These are phyloP conservation scores for Brachyhypopomus gauderio DNA, from an alignment of 2,113 vertebrate species.

Conservation along the genomic window DNA sequence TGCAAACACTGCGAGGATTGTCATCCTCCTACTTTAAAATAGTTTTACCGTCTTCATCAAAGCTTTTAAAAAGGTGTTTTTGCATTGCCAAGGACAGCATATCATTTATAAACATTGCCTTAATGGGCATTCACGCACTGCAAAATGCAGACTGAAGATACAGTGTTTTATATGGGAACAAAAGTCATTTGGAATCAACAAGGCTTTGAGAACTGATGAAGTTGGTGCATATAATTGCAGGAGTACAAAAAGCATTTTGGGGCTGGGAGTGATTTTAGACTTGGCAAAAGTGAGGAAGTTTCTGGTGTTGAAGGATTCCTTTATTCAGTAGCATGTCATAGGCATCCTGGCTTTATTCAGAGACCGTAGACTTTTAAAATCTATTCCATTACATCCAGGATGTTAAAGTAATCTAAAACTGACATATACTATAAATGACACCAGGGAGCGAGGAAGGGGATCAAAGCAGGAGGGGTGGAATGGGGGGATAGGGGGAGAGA, in stretches of 20 bases:
- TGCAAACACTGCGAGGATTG: not conserved
- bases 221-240: constrained; percentile 19
- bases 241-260: not conserved
- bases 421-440: constrained; percentile 57
- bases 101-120: constrained; percentile 1
- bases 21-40: constrained; percentile 8
- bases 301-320: constrained; percentile 6
- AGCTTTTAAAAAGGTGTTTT: constrained; percentile 21
- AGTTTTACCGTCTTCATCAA: not conserved
- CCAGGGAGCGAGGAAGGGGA: constrained; percentile 26
- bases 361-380: constrained; percentile 19
- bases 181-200: constrained; percentile 1
- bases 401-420: constrained; percentile 53
- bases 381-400: constrained; percentile 32
- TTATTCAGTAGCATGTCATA: constrained; percentile 1
- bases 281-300: constrained; percentile 7
- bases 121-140: constrained; percentile 13
- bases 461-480: not conserved
- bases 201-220: not conserved
- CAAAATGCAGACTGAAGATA: not conserved
- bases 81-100: not conserved
- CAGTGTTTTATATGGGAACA: not conserved
- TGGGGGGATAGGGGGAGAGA: not conserved
- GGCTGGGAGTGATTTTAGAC: too few species aligned
- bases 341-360: constrained; percentile 20